These are phyloP conservation scores for Clostera curtula DNA, from an alignment of 2,888 invertebrate species.

Conservation along the genomic window DNA sequence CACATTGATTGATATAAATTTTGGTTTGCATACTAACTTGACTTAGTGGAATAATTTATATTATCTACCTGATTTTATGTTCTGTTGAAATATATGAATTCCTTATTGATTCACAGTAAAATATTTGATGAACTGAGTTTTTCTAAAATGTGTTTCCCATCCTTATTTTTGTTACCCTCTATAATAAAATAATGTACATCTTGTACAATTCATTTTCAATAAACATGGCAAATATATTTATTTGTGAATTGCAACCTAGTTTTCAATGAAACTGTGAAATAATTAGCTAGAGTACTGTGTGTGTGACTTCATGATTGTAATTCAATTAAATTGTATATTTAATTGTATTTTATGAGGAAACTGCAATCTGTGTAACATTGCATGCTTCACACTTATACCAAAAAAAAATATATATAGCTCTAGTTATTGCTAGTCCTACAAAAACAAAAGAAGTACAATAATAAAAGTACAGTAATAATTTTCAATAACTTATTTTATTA, in stretches of 20 bases:
- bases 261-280: no score
- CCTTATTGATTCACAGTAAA: conserved; percentile 27
- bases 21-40: conserved; percentile 25
- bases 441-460: background rate
- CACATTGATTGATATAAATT: conserved; percentile 13
- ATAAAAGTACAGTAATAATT: conserved; percentile 12
- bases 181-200: background rate
- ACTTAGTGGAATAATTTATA: conserved; percentile 22
- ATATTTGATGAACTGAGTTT: conserved; percentile 20
- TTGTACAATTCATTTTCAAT: no score
- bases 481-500: conserved; percentile 21
- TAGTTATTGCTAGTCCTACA: conserved; percentile 2
- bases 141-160: background rate
- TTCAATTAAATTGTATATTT: no score
- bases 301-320: no score
- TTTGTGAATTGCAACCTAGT: no score
- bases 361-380: no score
- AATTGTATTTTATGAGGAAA: no score
- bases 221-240: no score
- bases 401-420: no score
- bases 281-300: no score
- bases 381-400: no score
- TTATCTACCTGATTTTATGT: conserved; percentile 19
- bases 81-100: conserved; percentile 22
- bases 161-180: background rate